phyloP scores from a whole-genome alignment of 1,140 invertebrate species.

The Halyomorpha halys region DNA sequence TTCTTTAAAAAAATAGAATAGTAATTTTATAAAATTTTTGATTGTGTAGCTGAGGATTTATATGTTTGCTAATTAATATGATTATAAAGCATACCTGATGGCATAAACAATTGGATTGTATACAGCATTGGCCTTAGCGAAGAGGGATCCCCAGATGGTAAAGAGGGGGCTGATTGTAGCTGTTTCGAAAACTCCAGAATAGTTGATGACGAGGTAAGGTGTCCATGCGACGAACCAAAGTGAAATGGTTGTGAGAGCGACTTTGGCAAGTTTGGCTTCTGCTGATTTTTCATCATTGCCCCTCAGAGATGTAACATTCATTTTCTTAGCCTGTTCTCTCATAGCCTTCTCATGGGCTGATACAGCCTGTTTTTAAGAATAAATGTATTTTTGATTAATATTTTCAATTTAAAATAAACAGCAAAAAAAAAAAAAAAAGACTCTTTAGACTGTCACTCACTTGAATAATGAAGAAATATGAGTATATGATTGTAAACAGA shows the following conservation, averaged over 20 bases:
- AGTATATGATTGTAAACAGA: conserved; percentile 58
- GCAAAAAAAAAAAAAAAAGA: neutral
- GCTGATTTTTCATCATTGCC: conserved; percentile 57
- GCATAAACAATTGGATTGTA: conserved; percentile 77
- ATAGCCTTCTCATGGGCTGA: conserved; percentile 68
- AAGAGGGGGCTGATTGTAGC: conserved; percentile 55
- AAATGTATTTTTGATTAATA: neutral
- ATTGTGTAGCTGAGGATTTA: too few relatives aligned
- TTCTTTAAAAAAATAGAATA: too few relatives aligned
- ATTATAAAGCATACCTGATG: conserved; percentile 47
- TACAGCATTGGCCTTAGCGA: conserved; percentile 65
- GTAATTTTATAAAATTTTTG: too few relatives aligned
- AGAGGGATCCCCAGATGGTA: conserved; percentile 67
- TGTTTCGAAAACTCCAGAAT: conserved; percentile 57
- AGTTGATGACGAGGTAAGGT: conserved; percentile 72
- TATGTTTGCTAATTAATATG: too few relatives aligned
- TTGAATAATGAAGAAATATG: conserved; percentile 67
- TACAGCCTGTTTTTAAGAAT: conserved; percentile 45
- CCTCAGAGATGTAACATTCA: conserved; percentile 68
- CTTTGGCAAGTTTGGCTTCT: conserved; percentile 66
- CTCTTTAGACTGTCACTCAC: conserved; percentile 29
- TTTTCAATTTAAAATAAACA: neutral
- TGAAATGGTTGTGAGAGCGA: conserved; percentile 69
- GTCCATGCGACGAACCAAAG: conserved; percentile 79
- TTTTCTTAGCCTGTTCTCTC: conserved; percentile 73